Evolutionary conservation across 2,888 invertebrate genomes (phyloP).

Genomic region (Opisthograptis luteolata): DNA sequence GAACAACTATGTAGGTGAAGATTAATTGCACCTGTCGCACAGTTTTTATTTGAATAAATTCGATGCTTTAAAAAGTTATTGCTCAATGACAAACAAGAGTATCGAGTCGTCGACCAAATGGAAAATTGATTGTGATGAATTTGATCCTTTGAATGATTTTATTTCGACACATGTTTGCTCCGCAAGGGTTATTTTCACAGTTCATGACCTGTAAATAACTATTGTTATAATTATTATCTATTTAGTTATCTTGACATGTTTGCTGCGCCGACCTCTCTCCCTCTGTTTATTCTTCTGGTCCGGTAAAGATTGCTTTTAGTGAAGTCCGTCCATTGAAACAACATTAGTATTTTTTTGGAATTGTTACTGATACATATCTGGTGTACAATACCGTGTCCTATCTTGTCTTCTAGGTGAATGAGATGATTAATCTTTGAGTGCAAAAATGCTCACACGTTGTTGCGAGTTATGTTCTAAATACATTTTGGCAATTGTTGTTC

Average conservation of each 20-base stretch:
- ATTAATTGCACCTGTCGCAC: conserved; percentile 22
- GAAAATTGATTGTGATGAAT: conserved; percentile 1
- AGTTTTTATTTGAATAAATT: conserved; percentile 12
- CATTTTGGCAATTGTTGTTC: conserved; percentile 18
- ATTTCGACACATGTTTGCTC: background rate
- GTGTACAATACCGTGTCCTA: too few relatives aligned
- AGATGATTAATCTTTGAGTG: background rate
- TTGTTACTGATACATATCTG: too few relatives aligned
- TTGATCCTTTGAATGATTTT: background rate
- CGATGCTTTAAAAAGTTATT: conserved; percentile 1
- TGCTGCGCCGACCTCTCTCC: too few relatives aligned
- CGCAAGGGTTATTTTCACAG: background rate
- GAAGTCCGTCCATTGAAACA: too few relatives aligned
- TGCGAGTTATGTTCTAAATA: background rate
- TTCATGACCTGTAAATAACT: background rate
- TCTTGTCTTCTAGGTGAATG: background rate
- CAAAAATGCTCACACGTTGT: too few relatives aligned
- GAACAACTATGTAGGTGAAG: conserved; percentile 27
- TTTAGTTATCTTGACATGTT: too few relatives aligned
- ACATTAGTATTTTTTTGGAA: too few relatives aligned
- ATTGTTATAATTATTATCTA: background rate
- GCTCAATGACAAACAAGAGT: conserved; percentile 3
- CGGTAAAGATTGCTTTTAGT: too few relatives aligned
- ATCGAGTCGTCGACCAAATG: background rate
- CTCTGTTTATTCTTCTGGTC: too few relatives aligned